phyloP scores from a whole-genome alignment of 2,797 vertebrate species.

The Ciconia nigra region DNA sequence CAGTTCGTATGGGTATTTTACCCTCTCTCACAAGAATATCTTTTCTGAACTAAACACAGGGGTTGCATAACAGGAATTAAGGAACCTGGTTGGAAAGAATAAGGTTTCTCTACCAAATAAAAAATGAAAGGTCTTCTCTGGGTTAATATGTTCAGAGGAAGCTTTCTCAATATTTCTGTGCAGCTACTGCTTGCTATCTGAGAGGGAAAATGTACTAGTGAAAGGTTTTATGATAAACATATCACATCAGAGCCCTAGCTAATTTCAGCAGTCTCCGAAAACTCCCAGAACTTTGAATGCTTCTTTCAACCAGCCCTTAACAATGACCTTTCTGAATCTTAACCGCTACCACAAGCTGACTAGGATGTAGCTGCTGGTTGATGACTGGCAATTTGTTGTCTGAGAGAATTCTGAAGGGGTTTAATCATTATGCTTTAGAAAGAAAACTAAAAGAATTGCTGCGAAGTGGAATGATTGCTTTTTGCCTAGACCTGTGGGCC shows the following conservation, averaged over 20 bases:
- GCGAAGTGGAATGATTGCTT: background rate
- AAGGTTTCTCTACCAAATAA: background rate
- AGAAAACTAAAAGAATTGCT: background rate
- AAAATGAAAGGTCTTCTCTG: background rate
- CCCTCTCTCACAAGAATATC: background rate
- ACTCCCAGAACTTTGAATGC: background rate
- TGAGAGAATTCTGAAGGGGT: background rate
- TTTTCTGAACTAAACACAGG: background rate
- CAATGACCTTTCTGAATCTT: background rate
- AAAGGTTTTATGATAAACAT: background rate
- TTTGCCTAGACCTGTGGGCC: background rate
- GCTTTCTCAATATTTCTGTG: background rate
- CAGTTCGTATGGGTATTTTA: background rate
- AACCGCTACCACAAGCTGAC: background rate
- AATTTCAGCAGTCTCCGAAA: background rate
- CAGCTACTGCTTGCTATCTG: background rate
- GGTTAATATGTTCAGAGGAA: background rate
- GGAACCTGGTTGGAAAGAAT: background rate
- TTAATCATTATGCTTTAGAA: background rate
- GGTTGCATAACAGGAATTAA: background rate
- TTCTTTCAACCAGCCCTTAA: background rate
- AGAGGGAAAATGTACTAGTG: background rate
- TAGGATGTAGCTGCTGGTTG: background rate
- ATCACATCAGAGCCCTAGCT: background rate
- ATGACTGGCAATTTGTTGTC: background rate